These are phyloP conservation scores for Drosophila cardini DNA, from an alignment of 1,140 invertebrate genomes.

Conservation along the genomic window DNA sequence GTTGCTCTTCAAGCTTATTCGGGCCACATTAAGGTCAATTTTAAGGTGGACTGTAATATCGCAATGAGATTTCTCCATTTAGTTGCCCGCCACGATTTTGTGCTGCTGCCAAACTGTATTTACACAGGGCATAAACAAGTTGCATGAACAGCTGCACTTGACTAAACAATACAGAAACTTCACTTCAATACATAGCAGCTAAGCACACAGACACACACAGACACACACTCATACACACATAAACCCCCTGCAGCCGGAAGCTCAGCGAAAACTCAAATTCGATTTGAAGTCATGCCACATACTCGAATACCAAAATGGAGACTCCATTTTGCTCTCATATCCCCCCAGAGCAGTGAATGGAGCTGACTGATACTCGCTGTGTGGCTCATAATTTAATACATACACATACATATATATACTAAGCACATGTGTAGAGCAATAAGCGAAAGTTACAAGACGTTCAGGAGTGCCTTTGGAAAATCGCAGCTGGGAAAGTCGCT, in stretches of 20 bases:
- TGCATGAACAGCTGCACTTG: conserved; percentile 74
- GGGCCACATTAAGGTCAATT: conserved; percentile 10
- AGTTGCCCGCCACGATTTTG: conserved; percentile 26
- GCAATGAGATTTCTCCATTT: conserved; percentile 30
- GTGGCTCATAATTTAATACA: conserved; percentile 56
- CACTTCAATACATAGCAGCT: conserved; percentile 31
- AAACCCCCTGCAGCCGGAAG: conserved; percentile 6
- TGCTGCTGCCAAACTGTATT: conserved; percentile 52
- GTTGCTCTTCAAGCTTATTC: no score
- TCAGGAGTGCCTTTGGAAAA: conserved; percentile 41
- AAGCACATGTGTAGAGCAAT: conserved; percentile 50
- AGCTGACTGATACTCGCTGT: conserved; percentile 46
- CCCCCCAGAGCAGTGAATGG: neutral
- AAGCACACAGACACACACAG: conserved; percentile 15
- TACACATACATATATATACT: conserved; percentile 20
- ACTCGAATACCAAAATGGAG: conserved; percentile 43
- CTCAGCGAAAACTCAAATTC: conserved; percentile 58
- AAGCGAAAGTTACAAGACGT: conserved; percentile 72
- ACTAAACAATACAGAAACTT: conserved; percentile 76
- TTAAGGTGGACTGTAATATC: conserved; percentile 8
- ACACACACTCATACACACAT: conserved; percentile 7
- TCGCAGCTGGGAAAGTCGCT: conserved; percentile 51
- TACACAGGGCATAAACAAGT: conserved; percentile 69
- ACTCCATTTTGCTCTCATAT: neutral
- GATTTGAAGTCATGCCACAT: conserved; percentile 65